Evolutionary conservation across 1,140 invertebrate genomes (phyloP), one percentile per base, ranked within the genome.

Genomic region (Tetragonula clypearis): DNA sequence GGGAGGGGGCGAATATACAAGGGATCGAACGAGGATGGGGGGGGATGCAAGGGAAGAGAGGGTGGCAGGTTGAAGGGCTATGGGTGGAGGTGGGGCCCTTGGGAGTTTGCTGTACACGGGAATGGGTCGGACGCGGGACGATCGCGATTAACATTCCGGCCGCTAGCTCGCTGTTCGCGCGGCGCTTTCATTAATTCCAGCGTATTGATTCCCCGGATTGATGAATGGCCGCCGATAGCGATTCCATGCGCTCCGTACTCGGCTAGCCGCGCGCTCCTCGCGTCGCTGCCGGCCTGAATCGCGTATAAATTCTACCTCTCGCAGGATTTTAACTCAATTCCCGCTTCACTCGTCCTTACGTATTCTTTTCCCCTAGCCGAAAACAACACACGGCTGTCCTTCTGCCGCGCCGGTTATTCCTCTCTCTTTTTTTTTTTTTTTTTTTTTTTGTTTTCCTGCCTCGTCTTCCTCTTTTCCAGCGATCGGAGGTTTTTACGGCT

Each of bases 151-250:
- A 95, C 94, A 95, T 95, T 95, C 94, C 94, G 93, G 91, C 92
- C 94, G 93, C 92, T 95, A 93, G 94, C 94, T 94, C 93, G 94
- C 94, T 95, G 94, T 95, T 95, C 94, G 93, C 94, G 94, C 94
- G 94, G 93, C 93, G 94, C 94, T 95, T 95, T 95, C 94, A 95
- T 95, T 95, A 95, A 95, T 95, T 95, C 94, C 94, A 94, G 93
- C 94, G 94, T 95, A 95, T 95, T 95, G 94, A 95, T 95, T 95
- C 94, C 93, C 90, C 82, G 91, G 94, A 95, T 95, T 95, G 94
- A 95, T 95, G 94, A 95, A 95, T 95, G 94, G 94, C 93, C 93
- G 92, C 93, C 94, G 94, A 95, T 95, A 95, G 93, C 94, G 93
- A 95, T 93, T 95, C 93, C 93, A 93, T 92, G 92, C 93, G 92